Percentiles rank a stretch among this genome's conserved stretches.
phyloP scores from a whole-genome alignment of 2,113 vertebrate genomes.

The Alouatta palliata region DNA sequence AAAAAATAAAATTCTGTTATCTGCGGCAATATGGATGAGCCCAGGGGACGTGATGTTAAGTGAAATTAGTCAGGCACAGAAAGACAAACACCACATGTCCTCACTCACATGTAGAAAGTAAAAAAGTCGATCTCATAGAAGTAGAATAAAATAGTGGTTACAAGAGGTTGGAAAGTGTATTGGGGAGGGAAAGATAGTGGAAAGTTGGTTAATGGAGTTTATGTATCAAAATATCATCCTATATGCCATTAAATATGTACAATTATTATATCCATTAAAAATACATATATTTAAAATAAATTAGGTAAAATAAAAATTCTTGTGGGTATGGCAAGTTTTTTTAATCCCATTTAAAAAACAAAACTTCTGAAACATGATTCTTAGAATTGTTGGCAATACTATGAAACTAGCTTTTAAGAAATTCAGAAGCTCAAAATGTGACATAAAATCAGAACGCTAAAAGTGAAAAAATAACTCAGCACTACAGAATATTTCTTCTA shows the following conservation, averaged over 20 bases:
- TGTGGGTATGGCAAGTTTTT: not conserved
- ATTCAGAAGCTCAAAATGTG: not conserved
- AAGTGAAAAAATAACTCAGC: not conserved
- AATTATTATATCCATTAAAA: not conserved
- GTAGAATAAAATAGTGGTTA: not conserved
- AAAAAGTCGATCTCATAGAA: not conserved
- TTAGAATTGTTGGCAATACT: not conserved
- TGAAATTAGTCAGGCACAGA: not conserved
- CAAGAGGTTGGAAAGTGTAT: not conserved
- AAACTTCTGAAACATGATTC: not conserved
- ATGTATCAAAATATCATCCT: not conserved
- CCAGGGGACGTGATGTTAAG: not conserved
- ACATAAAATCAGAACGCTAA: not conserved
- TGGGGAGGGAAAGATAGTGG: not conserved
- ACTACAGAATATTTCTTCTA: not conserved
- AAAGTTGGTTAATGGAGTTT: not conserved
- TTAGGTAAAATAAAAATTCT: not conserved
- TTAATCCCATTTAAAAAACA: not conserved
- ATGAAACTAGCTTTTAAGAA: constrained; percentile 26
- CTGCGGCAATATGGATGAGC: not conserved
- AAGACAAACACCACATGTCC: not conserved
- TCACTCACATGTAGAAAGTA: not conserved
- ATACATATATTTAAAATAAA: not conserved
- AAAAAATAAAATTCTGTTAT: not conserved
- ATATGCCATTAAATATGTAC: not conserved